Conservation (phyloP, 2,113 vertebrate species). For the Alectura lathami region DNA sequence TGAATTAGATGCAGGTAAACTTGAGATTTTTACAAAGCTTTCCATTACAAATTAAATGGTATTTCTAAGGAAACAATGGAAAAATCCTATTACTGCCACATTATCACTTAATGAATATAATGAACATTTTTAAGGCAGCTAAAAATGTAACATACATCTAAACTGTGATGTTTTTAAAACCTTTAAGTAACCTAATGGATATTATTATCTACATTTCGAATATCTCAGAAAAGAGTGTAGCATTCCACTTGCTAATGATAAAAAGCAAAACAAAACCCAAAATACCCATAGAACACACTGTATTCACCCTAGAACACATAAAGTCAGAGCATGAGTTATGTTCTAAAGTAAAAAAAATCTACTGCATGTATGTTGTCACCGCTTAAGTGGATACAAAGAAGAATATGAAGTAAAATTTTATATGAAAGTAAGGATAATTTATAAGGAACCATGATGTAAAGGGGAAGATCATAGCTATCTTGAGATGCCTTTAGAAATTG, state of each 20-base stretch:
- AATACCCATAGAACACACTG: not conserved
- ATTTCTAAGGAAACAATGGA: not conserved
- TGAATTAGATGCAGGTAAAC: not conserved
- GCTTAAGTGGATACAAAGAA: not conserved
- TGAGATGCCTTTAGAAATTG: not conserved
- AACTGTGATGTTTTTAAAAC: fast-evolving
- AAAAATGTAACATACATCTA: not conserved
- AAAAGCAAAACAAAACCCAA: not conserved
- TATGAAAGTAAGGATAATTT: not conserved
- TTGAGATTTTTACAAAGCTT: not conserved
- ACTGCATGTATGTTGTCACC: not conserved
- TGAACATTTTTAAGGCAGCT: not conserved
- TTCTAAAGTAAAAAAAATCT: not conserved
- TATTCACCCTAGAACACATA: not conserved
- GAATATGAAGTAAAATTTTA: not conserved
- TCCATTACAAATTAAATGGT: not conserved
- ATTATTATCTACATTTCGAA: not conserved
- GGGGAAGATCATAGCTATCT: not conserved
- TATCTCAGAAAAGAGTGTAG: not conserved
- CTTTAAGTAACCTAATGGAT: not conserved
- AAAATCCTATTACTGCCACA: not conserved
- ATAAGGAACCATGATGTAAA: not conserved
- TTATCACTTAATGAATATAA: not conserved
- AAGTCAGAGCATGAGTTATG: not conserved
- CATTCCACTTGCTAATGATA: not conserved